Conservation (phyloP, 2,888 invertebrate genomes). For the Invenusta paracnida region DNA sequence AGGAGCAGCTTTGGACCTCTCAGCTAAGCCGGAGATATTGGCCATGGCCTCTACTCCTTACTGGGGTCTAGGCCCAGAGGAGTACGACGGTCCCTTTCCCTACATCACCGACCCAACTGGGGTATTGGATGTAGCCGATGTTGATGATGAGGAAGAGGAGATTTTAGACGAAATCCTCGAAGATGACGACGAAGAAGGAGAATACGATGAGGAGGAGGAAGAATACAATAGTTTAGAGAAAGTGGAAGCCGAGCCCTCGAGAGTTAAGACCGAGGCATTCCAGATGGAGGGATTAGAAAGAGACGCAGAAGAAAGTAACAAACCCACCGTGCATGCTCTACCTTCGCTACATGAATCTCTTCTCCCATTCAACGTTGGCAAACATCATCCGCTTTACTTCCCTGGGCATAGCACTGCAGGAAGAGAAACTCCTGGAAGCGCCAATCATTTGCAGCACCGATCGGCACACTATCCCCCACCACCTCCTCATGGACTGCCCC, state of each 20-base stretch:
- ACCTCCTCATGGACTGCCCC: neutral
- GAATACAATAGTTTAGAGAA: neutral
- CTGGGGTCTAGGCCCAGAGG: neutral
- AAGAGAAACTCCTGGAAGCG: no score
- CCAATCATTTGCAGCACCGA: neutral
- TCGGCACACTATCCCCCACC: neutral
- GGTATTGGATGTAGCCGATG: neutral
- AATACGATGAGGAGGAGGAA: slow-evolving; percentile 24
- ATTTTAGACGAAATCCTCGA: slow-evolving; percentile 16
- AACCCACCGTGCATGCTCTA: neutral
- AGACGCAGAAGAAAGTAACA: neutral
- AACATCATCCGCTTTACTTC: neutral
- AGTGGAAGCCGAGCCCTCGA: neutral
- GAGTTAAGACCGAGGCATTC: neutral
- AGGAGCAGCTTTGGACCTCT: neutral
- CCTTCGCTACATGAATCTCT: neutral
- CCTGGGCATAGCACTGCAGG: neutral
- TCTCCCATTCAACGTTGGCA: neutral
- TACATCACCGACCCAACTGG: neutral
- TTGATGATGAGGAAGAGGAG: neutral
- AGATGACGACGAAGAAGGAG: slow-evolving; percentile 19
- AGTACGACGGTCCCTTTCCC: neutral
- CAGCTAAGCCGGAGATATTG: neutral
- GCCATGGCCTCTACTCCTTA: neutral
- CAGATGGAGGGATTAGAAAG: no score